These are phyloP conservation scores for Nomada fabriciana DNA, from an alignment of 2,888 invertebrate species.

Conservation along the genomic window DNA sequence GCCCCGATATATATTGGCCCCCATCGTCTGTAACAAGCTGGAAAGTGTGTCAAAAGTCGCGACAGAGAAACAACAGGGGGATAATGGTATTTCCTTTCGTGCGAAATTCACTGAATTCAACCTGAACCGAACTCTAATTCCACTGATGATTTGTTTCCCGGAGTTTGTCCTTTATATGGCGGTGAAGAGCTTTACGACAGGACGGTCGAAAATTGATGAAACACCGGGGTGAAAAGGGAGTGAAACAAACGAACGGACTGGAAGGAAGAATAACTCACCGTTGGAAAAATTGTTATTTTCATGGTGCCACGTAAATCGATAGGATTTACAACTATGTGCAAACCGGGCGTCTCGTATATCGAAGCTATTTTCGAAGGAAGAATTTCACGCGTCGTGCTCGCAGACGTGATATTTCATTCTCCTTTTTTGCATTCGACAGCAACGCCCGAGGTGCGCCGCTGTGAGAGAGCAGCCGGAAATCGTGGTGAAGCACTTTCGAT, in stretches of 20 bases:
- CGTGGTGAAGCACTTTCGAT: constrained; percentile 66
- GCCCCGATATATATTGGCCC: constrained; percentile 9
- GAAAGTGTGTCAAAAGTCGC: constrained; percentile 50
- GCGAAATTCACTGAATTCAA: constrained; percentile 12
- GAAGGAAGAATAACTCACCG: constrained; percentile 12
- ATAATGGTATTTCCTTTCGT: constrained; percentile 29
- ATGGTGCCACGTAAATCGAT: constrained; percentile 47
- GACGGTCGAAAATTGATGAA: constrained; percentile 20
- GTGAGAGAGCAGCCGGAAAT: constrained; percentile 55
- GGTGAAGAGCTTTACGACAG: neutral
- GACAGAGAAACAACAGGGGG: neutral
- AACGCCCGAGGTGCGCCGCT: constrained; percentile 35
- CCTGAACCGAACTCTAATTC: constrained; percentile 14
- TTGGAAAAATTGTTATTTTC: constrained; percentile 50
- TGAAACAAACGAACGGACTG: neutral
- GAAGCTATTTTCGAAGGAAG: constrained; percentile 53
- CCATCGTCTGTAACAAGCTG: constrained; percentile 6
- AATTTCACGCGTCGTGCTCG: constrained; percentile 63
- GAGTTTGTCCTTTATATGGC: constrained; percentile 14
- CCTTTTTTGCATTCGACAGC: constrained; percentile 71
- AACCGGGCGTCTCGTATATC: constrained; percentile 47
- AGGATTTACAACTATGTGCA: constrained; percentile 45
- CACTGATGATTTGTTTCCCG: constrained; percentile 10
- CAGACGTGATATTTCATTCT: constrained; percentile 68
- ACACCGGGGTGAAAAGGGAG: neutral